Evolutionary conservation across 2,113 vertebrate species (phyloP).

Genomic region (Macrotus californicus): DNA sequence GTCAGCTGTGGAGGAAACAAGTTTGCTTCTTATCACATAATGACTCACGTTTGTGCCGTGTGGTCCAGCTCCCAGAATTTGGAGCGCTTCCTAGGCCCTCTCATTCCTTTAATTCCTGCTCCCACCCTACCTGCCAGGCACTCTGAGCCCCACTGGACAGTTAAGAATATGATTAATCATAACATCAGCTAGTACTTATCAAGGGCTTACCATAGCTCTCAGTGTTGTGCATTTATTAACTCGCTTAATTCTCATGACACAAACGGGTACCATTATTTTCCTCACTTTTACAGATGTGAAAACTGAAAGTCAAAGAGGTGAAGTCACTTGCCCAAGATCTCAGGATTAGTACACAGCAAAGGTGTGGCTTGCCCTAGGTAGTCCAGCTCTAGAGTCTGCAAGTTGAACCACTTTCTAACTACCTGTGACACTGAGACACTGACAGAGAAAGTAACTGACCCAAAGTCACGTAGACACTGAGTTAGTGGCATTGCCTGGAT

Average conservation of each 20-base stretch:
- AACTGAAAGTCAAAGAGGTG: constrained; percentile 1
- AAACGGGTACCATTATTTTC: neutral
- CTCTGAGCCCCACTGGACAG: neutral
- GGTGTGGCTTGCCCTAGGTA: neutral
- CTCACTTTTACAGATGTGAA: neutral
- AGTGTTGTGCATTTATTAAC: constrained; percentile 3
- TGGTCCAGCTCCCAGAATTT: neutral
- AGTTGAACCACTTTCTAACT: neutral
- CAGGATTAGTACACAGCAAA: neutral
- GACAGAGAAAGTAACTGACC: neutral
- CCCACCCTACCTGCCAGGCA: neutral
- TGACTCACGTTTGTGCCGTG: neutral
- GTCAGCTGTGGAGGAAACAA: neutral
- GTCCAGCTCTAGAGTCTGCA: neutral
- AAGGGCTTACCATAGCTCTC: neutral
- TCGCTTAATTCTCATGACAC: neutral
- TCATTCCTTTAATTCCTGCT: neutral
- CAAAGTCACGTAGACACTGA: neutral
- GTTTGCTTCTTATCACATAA: neutral
- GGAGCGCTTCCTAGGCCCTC: neutral
- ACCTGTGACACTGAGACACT: neutral
- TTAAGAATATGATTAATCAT: neutral
- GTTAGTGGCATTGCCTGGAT: neutral
- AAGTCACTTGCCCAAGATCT: constrained; percentile 6
- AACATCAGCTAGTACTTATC: neutral